A percentile compares a stretch with the other conserved stretches of the same genome.
These are phyloP conservation scores for Xestia xanthographa DNA, from an alignment of 2,888 invertebrate genomes.

Conservation along the genomic window DNA sequence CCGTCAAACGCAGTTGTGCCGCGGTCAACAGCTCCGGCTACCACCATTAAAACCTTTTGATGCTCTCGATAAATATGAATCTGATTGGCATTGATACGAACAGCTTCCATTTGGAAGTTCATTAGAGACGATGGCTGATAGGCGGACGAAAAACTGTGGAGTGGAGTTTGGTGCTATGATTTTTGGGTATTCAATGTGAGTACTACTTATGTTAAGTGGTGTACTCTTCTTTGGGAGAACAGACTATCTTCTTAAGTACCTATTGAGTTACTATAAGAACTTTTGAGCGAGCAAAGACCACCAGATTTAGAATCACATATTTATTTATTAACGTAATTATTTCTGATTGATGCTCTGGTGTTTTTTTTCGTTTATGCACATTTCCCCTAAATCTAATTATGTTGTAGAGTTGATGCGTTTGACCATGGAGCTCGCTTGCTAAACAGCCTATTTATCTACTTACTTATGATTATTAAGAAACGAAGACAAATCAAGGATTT, in stretches of 20 bases:
- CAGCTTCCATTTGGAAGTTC: slow-evolving; percentile 89
- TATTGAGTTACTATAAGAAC: too few relatives aligned
- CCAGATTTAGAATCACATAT: too few relatives aligned
- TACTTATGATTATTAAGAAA: too few relatives aligned
- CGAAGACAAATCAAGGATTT: too few relatives aligned
- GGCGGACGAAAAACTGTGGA: slow-evolving; percentile 71
- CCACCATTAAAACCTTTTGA: slow-evolving; percentile 85
- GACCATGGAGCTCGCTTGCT: not conserved
- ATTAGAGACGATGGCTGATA: slow-evolving; percentile 82
- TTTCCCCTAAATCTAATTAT: too few relatives aligned
- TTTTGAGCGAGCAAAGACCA: too few relatives aligned
- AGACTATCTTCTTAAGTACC: too few relatives aligned
- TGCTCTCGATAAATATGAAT: slow-evolving; percentile 84
- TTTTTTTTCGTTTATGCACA: too few relatives aligned
- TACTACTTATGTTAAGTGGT: too few relatives aligned
- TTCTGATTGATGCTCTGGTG: too few relatives aligned
- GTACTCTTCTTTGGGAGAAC: too few relatives aligned
- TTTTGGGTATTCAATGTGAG: not conserved
- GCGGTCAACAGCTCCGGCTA: slow-evolving; percentile 71
- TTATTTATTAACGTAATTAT: too few relatives aligned
- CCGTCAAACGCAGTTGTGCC: slow-evolving; percentile 65
- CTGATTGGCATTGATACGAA: slow-evolving; percentile 89
- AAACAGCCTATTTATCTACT: not conserved
- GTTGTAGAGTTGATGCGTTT: not conserved
- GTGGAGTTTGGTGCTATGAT: slow-evolving; percentile 21